These are phyloP conservation scores for Erannis defoliaria DNA, from an alignment of 2,888 invertebrate genomes.

Conservation along the genomic window DNA sequence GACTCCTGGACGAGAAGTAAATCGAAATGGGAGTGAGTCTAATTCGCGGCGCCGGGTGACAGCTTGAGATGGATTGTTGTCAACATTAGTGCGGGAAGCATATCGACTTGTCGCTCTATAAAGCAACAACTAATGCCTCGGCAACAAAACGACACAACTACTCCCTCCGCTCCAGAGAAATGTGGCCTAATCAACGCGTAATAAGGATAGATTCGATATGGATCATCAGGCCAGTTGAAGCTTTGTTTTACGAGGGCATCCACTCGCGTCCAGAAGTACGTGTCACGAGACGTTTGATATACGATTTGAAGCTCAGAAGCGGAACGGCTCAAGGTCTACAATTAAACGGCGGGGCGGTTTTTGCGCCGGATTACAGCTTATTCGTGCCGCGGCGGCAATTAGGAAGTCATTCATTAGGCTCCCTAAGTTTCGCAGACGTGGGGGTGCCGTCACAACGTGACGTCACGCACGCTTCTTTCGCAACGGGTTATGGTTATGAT, in stretches of 20 bases:
- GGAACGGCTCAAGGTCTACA: conserved; percentile 78
- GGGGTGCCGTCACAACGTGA: conserved; percentile 80
- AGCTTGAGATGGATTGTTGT: conserved; percentile 83
- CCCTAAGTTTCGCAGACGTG: conserved; percentile 86
- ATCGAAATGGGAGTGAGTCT: conserved; percentile 84
- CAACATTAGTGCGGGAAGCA: conserved; percentile 84
- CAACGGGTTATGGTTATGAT: conserved; percentile 63
- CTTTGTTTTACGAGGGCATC: conserved; percentile 61
- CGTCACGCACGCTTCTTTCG: conserved; percentile 73
- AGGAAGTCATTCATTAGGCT: conserved; percentile 86
- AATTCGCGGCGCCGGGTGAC: conserved; percentile 82
- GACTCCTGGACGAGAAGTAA: conserved; percentile 68
- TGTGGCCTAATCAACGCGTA: conserved; percentile 13
- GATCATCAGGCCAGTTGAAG: conserved; percentile 52
- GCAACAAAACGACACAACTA: conserved; percentile 33
- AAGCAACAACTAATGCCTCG: conserved; percentile 46
- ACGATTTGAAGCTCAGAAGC: conserved; percentile 79
- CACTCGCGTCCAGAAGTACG: conserved; percentile 71
- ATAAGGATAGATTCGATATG: conserved; percentile 25
- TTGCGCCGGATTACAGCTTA: conserved; percentile 81
- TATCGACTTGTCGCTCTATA: conserved; percentile 78
- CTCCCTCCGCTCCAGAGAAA: conserved; percentile 45
- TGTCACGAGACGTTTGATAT: conserved; percentile 72
- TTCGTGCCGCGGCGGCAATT: conserved; percentile 84
- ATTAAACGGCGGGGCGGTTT: conserved; percentile 72